Conservation (phyloP, 23 tunicate genomes). For the Corella eumyota region DNA sequence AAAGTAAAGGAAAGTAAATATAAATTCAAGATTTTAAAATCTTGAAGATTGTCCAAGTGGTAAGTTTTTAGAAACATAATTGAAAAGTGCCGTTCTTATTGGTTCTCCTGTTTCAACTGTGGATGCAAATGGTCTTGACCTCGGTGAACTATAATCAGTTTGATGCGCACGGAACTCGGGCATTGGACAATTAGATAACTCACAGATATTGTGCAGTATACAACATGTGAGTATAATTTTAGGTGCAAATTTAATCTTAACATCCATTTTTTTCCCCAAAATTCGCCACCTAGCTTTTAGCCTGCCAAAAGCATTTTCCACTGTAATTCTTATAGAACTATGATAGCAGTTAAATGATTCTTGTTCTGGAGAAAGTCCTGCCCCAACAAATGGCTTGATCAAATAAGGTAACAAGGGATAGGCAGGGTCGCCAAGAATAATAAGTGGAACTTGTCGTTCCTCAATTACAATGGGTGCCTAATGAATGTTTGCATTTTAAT, state of each 20-base stretch:
- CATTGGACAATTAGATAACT: background rate
- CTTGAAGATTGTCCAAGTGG: no score
- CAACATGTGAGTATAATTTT: slow-evolving; percentile 12
- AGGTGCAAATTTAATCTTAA: slow-evolving; percentile 9
- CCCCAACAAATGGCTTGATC: slow-evolving; percentile 14
- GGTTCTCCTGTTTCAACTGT: no score
- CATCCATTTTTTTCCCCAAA: slow-evolving; percentile 15
- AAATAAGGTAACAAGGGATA: slow-evolving; percentile 24
- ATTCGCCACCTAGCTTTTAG: slow-evolving; percentile 26
- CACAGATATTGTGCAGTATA: slow-evolving; percentile 19
- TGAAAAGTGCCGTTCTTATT: no score
- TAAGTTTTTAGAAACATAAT: no score
- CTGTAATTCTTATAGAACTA: slow-evolving; percentile 4
- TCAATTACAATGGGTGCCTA: slow-evolving; percentile 10
- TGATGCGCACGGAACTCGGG: no score
- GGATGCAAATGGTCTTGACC: no score
- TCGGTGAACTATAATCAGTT: no score
- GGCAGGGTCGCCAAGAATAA: slow-evolving; percentile 23
- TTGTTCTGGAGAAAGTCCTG: background rate
- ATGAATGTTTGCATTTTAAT: background rate
- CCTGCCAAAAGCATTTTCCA: slow-evolving; percentile 31
- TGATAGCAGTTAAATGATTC: slow-evolving; percentile 21
- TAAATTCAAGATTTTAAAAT: no score
- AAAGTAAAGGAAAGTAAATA: no score
- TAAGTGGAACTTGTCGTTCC: slow-evolving; percentile 6